Percentiles rank a stretch among this genome's conserved stretches.
Conservation (phyloP, 2,797 vertebrate genomes). For the Rhinogobio ventralis region DNA sequence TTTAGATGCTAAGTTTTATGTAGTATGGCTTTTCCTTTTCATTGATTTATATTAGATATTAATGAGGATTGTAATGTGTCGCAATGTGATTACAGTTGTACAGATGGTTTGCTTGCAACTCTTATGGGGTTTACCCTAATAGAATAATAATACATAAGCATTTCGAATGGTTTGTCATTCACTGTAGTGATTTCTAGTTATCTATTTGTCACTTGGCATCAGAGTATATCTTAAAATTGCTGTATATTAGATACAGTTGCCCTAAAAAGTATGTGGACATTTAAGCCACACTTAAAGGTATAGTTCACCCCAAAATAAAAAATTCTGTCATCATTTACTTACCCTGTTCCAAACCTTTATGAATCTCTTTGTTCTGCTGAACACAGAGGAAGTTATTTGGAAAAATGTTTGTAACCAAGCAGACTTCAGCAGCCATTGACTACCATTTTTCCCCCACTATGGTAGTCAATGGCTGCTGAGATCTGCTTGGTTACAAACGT, state of each 20-base stretch:
- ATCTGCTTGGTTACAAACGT: no score
- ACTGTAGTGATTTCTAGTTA: neutral
- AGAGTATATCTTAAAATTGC: neutral
- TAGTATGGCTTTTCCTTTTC: neutral
- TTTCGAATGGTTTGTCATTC: neutral
- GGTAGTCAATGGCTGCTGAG: no score
- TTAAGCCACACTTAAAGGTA: neutral
- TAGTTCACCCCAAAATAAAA: no score
- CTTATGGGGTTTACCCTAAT: neutral
- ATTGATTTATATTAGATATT: neutral
- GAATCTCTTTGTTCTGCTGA: no score
- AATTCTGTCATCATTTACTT: no score
- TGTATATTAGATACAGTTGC: neutral
- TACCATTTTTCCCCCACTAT: no score
- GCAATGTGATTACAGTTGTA: neutral
- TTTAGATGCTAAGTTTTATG: neutral
- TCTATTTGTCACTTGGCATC: neutral
- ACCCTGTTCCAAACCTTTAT: no score
- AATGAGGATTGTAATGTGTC: neutral
- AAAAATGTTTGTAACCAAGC: no score
- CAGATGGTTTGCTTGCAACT: neutral
- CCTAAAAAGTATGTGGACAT: neutral
- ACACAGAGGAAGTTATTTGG: no score
- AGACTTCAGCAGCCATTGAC: no score
- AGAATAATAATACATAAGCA: neutral